These are phyloP conservation scores for Caprella mutica DNA, from an alignment of 2,888 invertebrate genomes.

Conservation along the genomic window DNA sequence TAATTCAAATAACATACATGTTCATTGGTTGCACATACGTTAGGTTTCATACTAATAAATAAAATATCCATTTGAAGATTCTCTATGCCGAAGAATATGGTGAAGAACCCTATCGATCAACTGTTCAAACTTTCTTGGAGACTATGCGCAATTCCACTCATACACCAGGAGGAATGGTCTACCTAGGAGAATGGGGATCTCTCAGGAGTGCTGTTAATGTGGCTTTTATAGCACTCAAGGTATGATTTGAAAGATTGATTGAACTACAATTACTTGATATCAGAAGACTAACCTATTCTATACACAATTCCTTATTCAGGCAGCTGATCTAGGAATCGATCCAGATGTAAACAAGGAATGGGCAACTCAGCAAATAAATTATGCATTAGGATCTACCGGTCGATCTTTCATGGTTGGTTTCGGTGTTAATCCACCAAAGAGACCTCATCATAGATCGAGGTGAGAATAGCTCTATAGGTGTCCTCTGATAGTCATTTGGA, in stretches of 20 bases:
- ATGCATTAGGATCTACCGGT: constrained; percentile 47
- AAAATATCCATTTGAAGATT: too few relatives aligned
- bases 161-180: constrained; percentile 48
- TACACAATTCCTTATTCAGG: too few relatives aligned
- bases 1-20: too few relatives aligned
- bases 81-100: constrained; percentile 1
- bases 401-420: constrained; percentile 49
- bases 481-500: too few relatives aligned
- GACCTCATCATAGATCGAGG: constrained; percentile 47
- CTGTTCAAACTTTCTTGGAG: constrained; percentile 7
- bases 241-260: neutral
- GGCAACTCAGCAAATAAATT: constrained; percentile 47
- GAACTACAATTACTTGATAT: too few relatives aligned
- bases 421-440: constrained; percentile 46
- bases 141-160: constrained; percentile 39
- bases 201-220: constrained; percentile 48
- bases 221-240: constrained; percentile 48
- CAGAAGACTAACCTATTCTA: too few relatives aligned
- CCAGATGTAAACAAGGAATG: constrained; percentile 43
- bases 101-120: neutral
- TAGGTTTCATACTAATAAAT: too few relatives aligned
- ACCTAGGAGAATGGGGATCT: constrained; percentile 47
- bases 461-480: too few relatives aligned
- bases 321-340: constrained; percentile 40
- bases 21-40: too few relatives aligned